phyloP scores from a whole-genome alignment of 2,113 vertebrate genomes.

The Melanotaenia duboulayi region DNA sequence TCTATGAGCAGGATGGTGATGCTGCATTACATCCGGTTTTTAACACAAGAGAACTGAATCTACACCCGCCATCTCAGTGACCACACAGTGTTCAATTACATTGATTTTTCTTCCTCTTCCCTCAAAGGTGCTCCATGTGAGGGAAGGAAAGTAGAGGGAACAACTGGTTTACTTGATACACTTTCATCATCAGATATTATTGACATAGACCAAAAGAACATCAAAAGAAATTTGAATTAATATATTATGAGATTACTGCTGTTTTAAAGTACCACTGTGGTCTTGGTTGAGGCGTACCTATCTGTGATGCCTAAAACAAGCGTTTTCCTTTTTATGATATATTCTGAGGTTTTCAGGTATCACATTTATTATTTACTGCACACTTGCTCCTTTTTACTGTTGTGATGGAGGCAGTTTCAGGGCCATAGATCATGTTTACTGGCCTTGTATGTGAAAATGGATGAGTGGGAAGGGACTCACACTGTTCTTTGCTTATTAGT shows the following conservation, averaged over 20 bases:
- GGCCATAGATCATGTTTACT: slow-evolving; percentile 12
- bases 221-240: slow-evolving; percentile 6
- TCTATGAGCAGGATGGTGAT: slow-evolving; percentile 19
- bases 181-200: slow-evolving; percentile 24
- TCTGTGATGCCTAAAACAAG: background rate
- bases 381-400: slow-evolving; percentile 1
- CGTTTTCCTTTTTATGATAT: background rate
- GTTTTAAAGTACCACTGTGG: background rate
- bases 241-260: slow-evolving; percentile 3
- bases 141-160: slow-evolving; percentile 23
- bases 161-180: background rate
- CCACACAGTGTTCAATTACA: slow-evolving; percentile 57
- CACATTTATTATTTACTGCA: background rate
- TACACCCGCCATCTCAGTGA: slow-evolving; percentile 21
- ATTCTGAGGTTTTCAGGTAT: background rate
- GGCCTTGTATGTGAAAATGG: slow-evolving; percentile 7
- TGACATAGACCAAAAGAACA: background rate
- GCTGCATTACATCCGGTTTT: slow-evolving; percentile 29
- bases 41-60: slow-evolving; percentile 27
- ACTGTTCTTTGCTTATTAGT: background rate
- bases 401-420: slow-evolving; percentile 16
- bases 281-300: background rate
- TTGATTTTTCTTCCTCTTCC: slow-evolving; percentile 51
- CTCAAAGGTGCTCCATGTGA: background rate
- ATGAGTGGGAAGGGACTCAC: slow-evolving; percentile 7